Base-by-base conservation (phyloP, 2,113 vertebrate species). In the Mellivora capensis region DNA sequence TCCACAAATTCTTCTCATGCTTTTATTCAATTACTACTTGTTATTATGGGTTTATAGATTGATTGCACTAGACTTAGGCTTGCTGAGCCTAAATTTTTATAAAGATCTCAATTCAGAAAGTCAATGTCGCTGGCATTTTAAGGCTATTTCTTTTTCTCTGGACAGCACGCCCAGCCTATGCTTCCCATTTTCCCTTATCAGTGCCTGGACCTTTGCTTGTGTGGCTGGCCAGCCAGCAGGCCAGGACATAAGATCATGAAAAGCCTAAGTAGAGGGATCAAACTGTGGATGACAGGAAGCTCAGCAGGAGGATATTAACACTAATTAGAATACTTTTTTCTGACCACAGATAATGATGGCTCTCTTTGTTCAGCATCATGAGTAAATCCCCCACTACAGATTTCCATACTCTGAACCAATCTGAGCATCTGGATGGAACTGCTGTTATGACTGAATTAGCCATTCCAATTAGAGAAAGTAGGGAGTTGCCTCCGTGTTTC, bases 391-490 rank as follows among this genome's bases (percentile, higher is more conserved):
- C 85, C 76, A 92, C 94, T 97, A 59, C 91, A 95, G 98, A 93
- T 98, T 98, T 96, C 97, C 98, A 97, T 97, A 97, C 96, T 97
- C 97, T 92, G 77, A 91, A 98, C 98, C 90, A 98, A 97, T 88
- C 98, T 98, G 97, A 98, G 97, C 97, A 97, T 98, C 98, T 98
- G 96, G 97, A 98, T 97, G 97, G 85, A 97, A 97, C 96, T 97
- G 83, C 95, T 98, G 93, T 97, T 97, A 91, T 80, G 97, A 98
- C 97, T 47, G 97, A 98, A 98, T 99, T 98, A 99, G 94, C 81
- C 89, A 97, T 98, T 98, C 98, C 98, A 98, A 98, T 99, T 98
- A 99, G 96, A 98, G 97, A 94, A 97, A 98, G 98, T 95, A 76
- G 74, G 95, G 90, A 93, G 76, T 52, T 37, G 93, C 96, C 90